Conservation (phyloP, 2,888 invertebrate genomes). For the Limnephilus auricula region DNA sequence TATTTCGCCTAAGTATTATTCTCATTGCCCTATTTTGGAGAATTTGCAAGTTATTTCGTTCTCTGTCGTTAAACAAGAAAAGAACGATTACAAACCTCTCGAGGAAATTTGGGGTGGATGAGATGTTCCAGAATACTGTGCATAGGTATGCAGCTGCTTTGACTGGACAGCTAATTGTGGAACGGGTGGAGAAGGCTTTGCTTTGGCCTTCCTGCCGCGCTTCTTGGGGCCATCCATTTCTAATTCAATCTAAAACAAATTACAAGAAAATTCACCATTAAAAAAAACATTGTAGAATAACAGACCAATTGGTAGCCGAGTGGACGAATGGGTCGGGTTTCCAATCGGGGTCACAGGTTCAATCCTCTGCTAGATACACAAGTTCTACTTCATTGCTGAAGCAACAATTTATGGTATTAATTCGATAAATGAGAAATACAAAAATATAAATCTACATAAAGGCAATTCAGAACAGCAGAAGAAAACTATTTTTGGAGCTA, state of each 20-base stretch:
- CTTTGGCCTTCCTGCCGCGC: background rate
- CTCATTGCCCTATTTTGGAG: no score
- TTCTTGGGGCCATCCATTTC: background rate
- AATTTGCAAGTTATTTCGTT: background rate
- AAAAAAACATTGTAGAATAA: background rate
- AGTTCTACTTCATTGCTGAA: no score
- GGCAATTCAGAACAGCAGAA: no score
- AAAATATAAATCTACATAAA: no score
- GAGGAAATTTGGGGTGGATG: background rate
- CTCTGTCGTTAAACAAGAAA: no score
- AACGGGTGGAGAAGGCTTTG: background rate
- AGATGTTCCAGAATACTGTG: background rate
- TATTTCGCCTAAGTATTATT: background rate
- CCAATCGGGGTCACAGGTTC: no score
- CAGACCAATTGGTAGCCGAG: no score
- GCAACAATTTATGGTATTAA: no score
- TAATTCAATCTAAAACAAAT: background rate
- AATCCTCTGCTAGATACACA: no score
- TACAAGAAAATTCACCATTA: background rate
- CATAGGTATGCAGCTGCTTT: background rate
- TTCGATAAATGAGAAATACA: no score
- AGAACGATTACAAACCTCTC: background rate
- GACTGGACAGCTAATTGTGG: background rate
- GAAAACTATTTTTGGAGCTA: no score
- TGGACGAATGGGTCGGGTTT: no score